Conservation (phyloP, 2,888 invertebrate species). For the Thecophora atra region DNA sequence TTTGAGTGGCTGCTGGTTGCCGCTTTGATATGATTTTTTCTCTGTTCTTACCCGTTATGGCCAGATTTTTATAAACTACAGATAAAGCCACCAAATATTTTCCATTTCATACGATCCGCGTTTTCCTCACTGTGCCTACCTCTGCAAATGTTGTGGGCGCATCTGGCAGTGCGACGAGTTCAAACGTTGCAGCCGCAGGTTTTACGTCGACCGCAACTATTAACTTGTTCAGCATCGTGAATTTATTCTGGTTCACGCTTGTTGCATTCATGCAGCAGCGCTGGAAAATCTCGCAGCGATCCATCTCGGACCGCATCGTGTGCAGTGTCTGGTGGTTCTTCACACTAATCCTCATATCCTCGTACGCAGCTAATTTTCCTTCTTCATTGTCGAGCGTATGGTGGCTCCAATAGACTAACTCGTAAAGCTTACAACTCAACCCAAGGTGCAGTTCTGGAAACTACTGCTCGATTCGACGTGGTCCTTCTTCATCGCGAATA, state of each 20-base stretch:
- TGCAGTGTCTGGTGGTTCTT: no score
- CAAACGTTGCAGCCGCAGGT: constrained; percentile 39
- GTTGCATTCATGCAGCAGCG: constrained; percentile 99
- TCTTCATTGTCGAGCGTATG: constrained; percentile 96
- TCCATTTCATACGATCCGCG: constrained; percentile 60
- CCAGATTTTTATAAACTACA: no score
- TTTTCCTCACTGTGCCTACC: constrained; percentile 46
- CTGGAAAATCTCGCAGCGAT: constrained; percentile 95
- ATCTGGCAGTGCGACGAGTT: constrained; percentile 55
- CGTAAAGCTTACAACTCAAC: constrained; percentile 89
- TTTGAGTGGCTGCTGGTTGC: no score
- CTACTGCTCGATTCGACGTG: constrained; percentile 82
- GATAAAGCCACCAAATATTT: no score
- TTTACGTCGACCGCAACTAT: constrained; percentile 69
- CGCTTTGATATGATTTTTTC: background rate
- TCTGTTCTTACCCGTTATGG: background rate
- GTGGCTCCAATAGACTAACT: constrained; percentile 94
- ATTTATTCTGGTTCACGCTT: constrained; percentile 97
- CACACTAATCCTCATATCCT: constrained; percentile 96
- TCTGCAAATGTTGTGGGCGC: constrained; percentile 50
- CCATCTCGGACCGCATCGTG: no score
- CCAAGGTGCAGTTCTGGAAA: constrained; percentile 92
- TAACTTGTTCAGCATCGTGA: constrained; percentile 94
- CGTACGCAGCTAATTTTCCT: constrained; percentile 99
- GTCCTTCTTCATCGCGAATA: constrained; percentile 78